Evolutionary conservation across 30 jellyfish, hydroid and myxozoan genomes (phyloP), one percentile per base, ranked within the genome.

Genomic region (Rhopilema esculentum): DNA sequence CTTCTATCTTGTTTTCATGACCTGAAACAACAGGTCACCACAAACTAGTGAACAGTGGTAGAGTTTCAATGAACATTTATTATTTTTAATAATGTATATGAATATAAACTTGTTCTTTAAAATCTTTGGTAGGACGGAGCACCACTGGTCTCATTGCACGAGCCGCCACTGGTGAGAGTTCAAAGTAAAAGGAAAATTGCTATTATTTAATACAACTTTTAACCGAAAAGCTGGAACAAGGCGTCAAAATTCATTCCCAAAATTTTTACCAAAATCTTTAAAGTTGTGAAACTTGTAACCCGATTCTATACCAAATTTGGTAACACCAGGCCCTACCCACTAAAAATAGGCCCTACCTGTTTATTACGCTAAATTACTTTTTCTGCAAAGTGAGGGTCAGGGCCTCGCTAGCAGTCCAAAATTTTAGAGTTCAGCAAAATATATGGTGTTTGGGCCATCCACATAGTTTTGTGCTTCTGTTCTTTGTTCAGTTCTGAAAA

Each of bases 321-420:
- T 40, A 40, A 40, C 57, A 40, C 57, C 57, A 40, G 57, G 57
- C 57, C 57, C 57, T 40, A 40, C 57, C 75, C 32, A 18, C 29
- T 65, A 8, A 26, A 18, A 21, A 21, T 65, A 4, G 28, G 40
- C 19, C 32, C 28, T 69, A 69, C 80, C 80, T 24, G 27, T 23
- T 69, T 69, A 26, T 69, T 69, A 18, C 23, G 80, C 23, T 33
- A 52, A n/a, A n/a, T 51, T 32, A 40, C 72, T 32, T 75, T 75
- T 51, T 49, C 72, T 30, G 71, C 50, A 31, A 48, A 21, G 70
- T 66, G 64, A 40, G 49, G 71, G 32, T 82, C 86, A 16, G 51
- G 71, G 29, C 91, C 91, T 29, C 66, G 91, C 62, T 82, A 89
- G 77, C 91, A 82, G 57, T 82, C 91, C n/a, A 82, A 28, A 27